These are phyloP conservation scores for Rhabdornis inornatus DNA, from an alignment of 2,113 vertebrate species.

Conservation along the genomic window DNA sequence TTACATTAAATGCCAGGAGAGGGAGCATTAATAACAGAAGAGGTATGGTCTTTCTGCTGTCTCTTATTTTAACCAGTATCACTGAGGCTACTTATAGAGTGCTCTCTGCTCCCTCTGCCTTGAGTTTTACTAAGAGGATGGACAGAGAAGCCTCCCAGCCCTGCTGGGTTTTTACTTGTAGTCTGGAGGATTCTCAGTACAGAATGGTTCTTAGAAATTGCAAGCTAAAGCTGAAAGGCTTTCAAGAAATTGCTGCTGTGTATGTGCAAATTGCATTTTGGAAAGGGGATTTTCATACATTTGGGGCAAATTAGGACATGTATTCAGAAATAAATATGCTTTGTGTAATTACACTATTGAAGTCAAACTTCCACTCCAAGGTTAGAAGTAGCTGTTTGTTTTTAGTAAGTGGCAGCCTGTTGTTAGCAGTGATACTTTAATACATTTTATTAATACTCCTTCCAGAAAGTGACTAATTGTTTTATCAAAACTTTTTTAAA, in stretches of 20 bases:
- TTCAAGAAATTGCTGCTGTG: background rate
- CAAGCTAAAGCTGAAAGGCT: background rate
- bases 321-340: background rate
- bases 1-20: background rate
- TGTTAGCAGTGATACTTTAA: background rate
- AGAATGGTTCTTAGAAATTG: background rate
- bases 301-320: background rate
- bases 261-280: background rate
- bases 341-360: background rate
- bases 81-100: background rate
- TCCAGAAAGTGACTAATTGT: background rate
- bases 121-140: background rate
- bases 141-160: background rate
- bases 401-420: background rate
- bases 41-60: background rate
- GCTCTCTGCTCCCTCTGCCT: background rate
- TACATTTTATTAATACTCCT: background rate
- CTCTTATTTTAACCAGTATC: background rate
- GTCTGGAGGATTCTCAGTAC: background rate
- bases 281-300: background rate
- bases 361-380: background rate
- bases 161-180: background rate
- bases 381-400: background rate
- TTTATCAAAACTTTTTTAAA: background rate
- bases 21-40: background rate